These are phyloP conservation scores for Sinonovacula constricta DNA, from an alignment of 1,140 invertebrate genomes.

Conservation along the genomic window DNA sequence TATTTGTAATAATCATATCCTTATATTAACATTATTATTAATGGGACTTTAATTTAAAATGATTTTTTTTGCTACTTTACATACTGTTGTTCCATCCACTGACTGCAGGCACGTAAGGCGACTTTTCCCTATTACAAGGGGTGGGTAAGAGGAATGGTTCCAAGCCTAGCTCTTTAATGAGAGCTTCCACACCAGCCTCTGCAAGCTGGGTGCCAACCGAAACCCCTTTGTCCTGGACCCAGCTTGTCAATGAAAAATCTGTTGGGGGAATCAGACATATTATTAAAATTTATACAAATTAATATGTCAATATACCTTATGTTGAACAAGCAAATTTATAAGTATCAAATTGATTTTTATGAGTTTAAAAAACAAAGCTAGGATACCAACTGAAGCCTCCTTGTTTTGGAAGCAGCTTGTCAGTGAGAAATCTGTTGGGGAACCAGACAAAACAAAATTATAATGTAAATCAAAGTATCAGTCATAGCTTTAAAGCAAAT, in stretches of 20 bases:
- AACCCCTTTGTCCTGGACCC: slow-evolving; percentile 29
- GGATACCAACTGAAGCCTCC: too few relatives aligned
- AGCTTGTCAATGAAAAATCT: slow-evolving; percentile 54
- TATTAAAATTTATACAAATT: too few relatives aligned
- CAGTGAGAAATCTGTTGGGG: too few relatives aligned
- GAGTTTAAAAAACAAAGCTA: too few relatives aligned
- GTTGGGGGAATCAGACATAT: too few relatives aligned
- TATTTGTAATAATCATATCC: background rate
- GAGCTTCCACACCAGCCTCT: slow-evolving; percentile 42
- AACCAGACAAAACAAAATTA: too few relatives aligned
- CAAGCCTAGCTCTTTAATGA: slow-evolving; percentile 58
- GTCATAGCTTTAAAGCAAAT: too few relatives aligned
- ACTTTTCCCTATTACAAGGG: slow-evolving; percentile 54
- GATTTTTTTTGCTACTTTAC: background rate
- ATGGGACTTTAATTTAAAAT: background rate
- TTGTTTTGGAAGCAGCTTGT: too few relatives aligned
- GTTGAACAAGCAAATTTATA: too few relatives aligned
- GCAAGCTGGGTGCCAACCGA: slow-evolving; percentile 23
- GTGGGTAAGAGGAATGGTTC: slow-evolving; percentile 45
- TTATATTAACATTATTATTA: background rate
- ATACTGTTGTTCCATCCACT: slow-evolving; percentile 63
- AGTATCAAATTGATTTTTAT: too few relatives aligned
- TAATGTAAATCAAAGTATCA: too few relatives aligned
- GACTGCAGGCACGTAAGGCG: slow-evolving; percentile 56
- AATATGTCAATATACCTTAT: too few relatives aligned